Evolutionary conservation across 1,140 invertebrate genomes (phyloP).

Genomic region (Wiebesia pumilae): DNA sequence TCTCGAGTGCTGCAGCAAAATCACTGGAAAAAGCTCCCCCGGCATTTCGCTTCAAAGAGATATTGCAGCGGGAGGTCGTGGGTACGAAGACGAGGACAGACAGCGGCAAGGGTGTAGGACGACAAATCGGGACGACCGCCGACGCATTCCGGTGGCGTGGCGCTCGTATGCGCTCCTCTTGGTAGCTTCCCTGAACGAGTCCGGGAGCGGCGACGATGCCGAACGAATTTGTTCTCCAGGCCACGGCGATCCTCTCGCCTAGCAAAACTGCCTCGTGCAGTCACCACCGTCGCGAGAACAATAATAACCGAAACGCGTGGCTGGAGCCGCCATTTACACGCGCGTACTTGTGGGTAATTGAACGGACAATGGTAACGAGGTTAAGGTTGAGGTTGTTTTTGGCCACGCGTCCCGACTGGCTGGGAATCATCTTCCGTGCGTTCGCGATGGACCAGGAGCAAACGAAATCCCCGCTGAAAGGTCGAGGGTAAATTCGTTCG

Average conservation of each 20-base stretch:
- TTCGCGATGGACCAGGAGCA: too few species aligned
- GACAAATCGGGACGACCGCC: conserved; percentile 25
- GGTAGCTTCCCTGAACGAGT: neutral
- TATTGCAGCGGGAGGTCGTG: conserved; percentile 32
- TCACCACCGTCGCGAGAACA: neutral
- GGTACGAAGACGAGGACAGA: neutral
- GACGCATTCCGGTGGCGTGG: conserved; percentile 29
- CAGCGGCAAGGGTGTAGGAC: conserved; percentile 18
- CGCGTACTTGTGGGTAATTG: neutral
- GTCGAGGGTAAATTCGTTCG: neutral
- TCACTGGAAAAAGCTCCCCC: conserved; percentile 26
- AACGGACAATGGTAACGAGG: conserved; percentile 6
- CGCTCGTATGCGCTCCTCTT: neutral
- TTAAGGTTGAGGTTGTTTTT: neutral
- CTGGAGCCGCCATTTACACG: neutral
- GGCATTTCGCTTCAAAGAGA: conserved; percentile 20
- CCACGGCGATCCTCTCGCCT: neutral
- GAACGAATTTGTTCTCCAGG: neutral
- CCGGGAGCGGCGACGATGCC: too few species aligned
- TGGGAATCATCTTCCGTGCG: too few species aligned
- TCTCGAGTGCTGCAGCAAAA: neutral
- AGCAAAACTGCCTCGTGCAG: too few species aligned
- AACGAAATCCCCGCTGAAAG: too few species aligned
- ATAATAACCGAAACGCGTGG: too few species aligned
- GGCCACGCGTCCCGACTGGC: too few species aligned